Percentiles rank a stretch among this genome's conserved stretches.
These are phyloP conservation scores for Pseudorectes ferrugineus DNA, from an alignment of 2,113 vertebrate species.

Conservation along the genomic window DNA sequence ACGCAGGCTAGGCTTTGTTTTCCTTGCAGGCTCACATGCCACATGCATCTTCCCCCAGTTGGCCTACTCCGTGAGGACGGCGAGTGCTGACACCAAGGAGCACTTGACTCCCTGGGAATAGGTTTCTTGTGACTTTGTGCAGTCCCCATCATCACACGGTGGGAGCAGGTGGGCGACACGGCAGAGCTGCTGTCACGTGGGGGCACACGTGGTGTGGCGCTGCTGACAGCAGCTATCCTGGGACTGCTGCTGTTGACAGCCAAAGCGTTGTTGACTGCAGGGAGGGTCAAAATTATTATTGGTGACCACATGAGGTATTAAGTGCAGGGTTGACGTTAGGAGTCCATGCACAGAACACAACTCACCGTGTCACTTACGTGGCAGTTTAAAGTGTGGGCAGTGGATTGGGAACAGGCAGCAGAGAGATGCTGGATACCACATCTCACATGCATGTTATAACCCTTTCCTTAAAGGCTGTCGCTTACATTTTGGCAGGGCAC, in stretches of 20 bases:
- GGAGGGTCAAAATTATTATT: background rate
- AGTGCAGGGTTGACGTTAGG: background rate
- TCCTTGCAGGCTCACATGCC: background rate
- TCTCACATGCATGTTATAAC: fast-evolving
- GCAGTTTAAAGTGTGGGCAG: background rate
- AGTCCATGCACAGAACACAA: background rate
- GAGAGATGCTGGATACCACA: background rate
- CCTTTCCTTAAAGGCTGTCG: background rate
- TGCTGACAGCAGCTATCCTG: background rate
- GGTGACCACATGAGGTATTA: background rate
- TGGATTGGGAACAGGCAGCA: background rate
- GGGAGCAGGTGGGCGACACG: background rate
- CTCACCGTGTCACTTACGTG: background rate
- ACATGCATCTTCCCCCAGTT: background rate
- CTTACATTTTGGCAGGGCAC: background rate
- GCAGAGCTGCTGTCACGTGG: background rate
- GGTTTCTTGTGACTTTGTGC: conserved; percentile 21
- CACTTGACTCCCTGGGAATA: conserved; percentile 27
- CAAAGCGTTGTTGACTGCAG: background rate
- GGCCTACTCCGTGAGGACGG: background rate
- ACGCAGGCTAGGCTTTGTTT: background rate
- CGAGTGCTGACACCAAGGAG: background rate
- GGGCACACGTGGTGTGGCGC: background rate
- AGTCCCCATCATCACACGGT: background rate
- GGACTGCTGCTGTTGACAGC: background rate